phyloP scores from a whole-genome alignment of 2,797 vertebrate species.

The Phoeniculus purpureus region DNA sequence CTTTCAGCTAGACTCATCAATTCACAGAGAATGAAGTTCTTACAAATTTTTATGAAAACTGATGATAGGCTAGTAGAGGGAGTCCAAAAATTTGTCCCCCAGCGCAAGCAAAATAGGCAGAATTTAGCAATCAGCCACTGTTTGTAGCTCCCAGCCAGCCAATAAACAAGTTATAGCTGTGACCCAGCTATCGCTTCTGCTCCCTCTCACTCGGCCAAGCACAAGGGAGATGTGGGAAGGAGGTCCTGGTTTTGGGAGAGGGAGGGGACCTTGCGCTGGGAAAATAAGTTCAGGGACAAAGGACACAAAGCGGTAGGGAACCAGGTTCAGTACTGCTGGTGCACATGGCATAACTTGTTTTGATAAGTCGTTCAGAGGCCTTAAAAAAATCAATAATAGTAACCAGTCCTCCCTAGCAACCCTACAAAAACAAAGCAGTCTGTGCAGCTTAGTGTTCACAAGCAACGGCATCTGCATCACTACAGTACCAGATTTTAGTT shows the following conservation, averaged over 20 bases:
- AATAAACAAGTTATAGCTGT: conserved; percentile 33
- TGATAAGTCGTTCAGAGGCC: conserved; percentile 42
- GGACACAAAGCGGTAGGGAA: not conserved
- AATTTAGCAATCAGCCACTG: conserved; percentile 62
- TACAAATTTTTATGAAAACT: not conserved
- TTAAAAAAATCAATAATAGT: conserved; percentile 35
- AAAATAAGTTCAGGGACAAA: not conserved
- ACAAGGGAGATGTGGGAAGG: not conserved
- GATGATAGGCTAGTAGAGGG: conserved; percentile 7
- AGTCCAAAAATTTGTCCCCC: not conserved
- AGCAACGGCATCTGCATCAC: not conserved
- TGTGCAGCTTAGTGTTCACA: not conserved
- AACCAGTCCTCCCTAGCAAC: conserved; percentile 61
- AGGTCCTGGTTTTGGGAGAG: conserved; percentile 6
- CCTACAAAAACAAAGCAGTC: conserved; percentile 43
- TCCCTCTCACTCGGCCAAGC: conserved; percentile 15
- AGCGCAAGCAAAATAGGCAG: conserved; percentile 7
- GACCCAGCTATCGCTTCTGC: conserved; percentile 25
- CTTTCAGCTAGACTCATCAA: conserved; percentile 21
- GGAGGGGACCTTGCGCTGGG: not conserved
- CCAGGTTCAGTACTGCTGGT: not conserved
- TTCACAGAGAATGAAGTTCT: not conserved
- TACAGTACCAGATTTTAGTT: not conserved
- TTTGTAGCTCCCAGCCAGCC: conserved; percentile 40
- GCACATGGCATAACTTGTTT: conserved; percentile 15